Conservation (phyloP, 2,888 invertebrate species). For the Phaonia tiefii region DNA sequence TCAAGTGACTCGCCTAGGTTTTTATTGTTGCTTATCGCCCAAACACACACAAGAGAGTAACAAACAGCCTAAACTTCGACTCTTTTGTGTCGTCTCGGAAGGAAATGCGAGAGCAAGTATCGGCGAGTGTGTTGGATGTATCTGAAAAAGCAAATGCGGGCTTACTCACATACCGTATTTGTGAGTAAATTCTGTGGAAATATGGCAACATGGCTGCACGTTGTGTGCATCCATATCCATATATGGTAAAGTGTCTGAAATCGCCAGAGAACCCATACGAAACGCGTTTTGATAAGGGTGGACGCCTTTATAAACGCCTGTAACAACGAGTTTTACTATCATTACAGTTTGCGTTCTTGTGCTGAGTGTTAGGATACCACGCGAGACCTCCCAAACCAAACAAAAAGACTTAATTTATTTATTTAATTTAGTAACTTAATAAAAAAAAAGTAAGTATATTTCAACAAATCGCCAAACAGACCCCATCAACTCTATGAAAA, state of each 20-base stretch:
- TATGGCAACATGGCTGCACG: slow-evolving; percentile 71
- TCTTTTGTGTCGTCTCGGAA: background rate
- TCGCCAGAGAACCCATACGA: slow-evolving; percentile 71
- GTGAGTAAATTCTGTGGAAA: slow-evolving; percentile 71
- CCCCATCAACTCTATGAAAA: slow-evolving; percentile 34
- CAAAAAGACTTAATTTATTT: slow-evolving; percentile 79
- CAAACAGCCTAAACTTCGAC: background rate
- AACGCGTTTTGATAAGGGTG: slow-evolving; percentile 76
- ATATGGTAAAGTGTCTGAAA: slow-evolving; percentile 80
- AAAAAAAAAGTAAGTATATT: slow-evolving; percentile 71
- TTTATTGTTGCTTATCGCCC: slow-evolving; percentile 27
- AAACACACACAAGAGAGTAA: background rate
- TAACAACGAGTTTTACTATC: slow-evolving; percentile 79
- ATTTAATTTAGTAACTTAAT: slow-evolving; percentile 77
- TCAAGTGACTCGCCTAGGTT: slow-evolving; percentile 52
- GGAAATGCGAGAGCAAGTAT: slow-evolving; percentile 8
- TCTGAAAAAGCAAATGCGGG: slow-evolving; percentile 42
- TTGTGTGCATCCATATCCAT: slow-evolving; percentile 78
- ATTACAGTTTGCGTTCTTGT: slow-evolving; percentile 80
- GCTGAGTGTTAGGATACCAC: slow-evolving; percentile 76
- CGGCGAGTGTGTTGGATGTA: slow-evolving; percentile 29
- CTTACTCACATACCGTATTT: slow-evolving; percentile 41
- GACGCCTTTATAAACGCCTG: slow-evolving; percentile 79
- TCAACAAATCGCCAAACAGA: slow-evolving; percentile 33
- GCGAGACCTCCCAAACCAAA: slow-evolving; percentile 71